phyloP scores from a whole-genome alignment of 2,113 vertebrate species.

The Mastomys coucha region DNA sequence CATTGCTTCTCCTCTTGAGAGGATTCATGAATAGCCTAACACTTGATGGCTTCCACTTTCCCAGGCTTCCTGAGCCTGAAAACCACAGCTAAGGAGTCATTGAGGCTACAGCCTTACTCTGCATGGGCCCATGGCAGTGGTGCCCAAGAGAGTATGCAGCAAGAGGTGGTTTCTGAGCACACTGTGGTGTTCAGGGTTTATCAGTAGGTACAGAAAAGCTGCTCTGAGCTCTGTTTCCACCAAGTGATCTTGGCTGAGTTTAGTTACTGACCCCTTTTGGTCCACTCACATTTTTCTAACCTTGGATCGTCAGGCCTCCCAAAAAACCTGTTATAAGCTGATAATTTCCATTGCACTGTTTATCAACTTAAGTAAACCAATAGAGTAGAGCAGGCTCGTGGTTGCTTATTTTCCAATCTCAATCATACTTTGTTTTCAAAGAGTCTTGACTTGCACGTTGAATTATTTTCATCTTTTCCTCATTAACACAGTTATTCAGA shows the following conservation, averaged over 20 bases:
- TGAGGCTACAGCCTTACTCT: not conserved
- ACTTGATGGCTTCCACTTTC: not conserved
- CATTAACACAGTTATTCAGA: slow-evolving; percentile 44
- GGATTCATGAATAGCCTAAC: not conserved
- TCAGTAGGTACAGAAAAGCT: not conserved
- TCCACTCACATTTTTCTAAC: not conserved
- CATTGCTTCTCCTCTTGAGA: not conserved
- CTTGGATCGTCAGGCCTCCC: not conserved
- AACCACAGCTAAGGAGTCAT: not conserved
- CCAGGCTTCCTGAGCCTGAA: not conserved
- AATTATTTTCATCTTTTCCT: not conserved
- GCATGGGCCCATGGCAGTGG: not conserved
- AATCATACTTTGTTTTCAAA: slow-evolving; percentile 28
- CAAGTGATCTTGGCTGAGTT: not conserved
- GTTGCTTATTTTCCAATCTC: slow-evolving; percentile 9
- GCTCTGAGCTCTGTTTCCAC: not conserved
- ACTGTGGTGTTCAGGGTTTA: not conserved
- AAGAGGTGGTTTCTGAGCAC: not conserved
- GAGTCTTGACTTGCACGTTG: not conserved
- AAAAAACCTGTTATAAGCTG: not conserved
- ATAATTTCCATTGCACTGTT: slow-evolving; percentile 6
- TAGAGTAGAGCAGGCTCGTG: not conserved
- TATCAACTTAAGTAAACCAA: not conserved
- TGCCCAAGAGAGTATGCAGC: not conserved
- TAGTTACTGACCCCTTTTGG: not conserved